Conservation (phyloP, 2,797 vertebrate genomes). For the Gallinago solitaria region DNA sequence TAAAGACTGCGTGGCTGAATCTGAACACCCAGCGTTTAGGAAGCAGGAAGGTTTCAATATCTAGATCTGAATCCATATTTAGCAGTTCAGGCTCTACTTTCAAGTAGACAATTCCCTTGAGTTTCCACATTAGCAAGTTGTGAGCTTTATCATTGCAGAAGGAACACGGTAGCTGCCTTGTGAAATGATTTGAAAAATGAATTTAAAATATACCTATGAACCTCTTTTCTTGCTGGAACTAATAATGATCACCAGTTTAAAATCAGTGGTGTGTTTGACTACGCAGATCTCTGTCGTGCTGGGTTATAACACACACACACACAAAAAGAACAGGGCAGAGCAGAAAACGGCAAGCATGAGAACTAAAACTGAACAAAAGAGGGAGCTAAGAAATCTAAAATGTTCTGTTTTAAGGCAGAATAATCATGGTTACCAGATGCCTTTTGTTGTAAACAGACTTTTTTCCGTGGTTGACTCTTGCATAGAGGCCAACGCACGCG, state of each 20-base stretch:
- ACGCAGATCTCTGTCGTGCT: not conserved
- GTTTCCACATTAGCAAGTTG: conserved; percentile 5
- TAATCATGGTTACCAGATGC: conserved; percentile 24
- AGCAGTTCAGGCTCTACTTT: conserved; percentile 40
- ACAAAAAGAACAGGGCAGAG: not conserved
- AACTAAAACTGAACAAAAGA: conserved; percentile 64
- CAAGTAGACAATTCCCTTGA: conserved; percentile 24
- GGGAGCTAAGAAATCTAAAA: conserved; percentile 68
- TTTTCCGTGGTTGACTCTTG: not conserved
- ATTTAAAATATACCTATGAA: not conserved
- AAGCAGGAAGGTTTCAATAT: not conserved
- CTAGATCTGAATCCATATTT: conserved; percentile 42
- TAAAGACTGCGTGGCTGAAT: not conserved
- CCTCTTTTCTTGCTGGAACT: not conserved
- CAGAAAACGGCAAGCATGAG: not conserved
- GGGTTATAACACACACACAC: not conserved
- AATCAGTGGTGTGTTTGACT: not conserved
- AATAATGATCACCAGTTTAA: not conserved
- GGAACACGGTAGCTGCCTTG: not conserved
- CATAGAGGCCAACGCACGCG: not conserved
- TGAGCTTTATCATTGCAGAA: not conserved
- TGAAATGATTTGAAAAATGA: not conserved
- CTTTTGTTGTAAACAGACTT: conserved; percentile 37
- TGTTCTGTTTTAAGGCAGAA: conserved; percentile 12
- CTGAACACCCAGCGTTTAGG: not conserved